Conservation (phyloP, 2,797 vertebrate genomes). For the Argentina silus region DNA sequence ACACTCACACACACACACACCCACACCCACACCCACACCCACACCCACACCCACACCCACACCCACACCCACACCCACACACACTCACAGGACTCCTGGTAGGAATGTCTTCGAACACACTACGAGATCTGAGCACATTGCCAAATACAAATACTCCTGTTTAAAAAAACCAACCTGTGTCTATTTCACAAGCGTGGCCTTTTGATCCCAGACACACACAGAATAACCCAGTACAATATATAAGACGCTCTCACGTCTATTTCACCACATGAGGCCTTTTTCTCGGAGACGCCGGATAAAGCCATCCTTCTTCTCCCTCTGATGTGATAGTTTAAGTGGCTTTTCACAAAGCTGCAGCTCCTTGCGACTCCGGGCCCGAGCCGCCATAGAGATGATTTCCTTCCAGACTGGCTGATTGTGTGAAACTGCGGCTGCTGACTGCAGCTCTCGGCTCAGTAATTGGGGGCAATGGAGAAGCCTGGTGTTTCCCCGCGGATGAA, state of each 20-base stretch:
- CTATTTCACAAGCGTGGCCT: constrained; percentile 41
- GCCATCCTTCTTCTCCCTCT: constrained; percentile 48
- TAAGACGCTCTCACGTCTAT: constrained; percentile 47
- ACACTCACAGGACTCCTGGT: too few relatives aligned
- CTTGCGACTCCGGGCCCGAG: constrained; percentile 39
- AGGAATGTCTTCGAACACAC: too few relatives aligned
- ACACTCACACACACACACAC: constrained; percentile 7
- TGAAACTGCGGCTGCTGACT: constrained; percentile 66
- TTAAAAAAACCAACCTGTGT: too few relatives aligned
- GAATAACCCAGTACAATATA: constrained; percentile 39
- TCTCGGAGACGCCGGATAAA: constrained; percentile 42
- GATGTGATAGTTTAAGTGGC: constrained; percentile 65
- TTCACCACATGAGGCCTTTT: constrained; percentile 41
- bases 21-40: too few relatives aligned
- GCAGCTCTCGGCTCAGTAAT: constrained; percentile 63
- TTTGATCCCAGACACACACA: constrained; percentile 60
- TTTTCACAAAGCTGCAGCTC: constrained; percentile 48
- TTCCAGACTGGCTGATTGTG: constrained; percentile 61
- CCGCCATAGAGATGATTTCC: constrained; percentile 58
- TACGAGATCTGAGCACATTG: not conserved
- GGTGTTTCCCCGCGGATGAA: constrained; percentile 63
- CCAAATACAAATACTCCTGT: not conserved
- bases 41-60: too few relatives aligned
- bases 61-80: too few relatives aligned
- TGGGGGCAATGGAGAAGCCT: constrained; percentile 63